Conservation (phyloP, 2,797 vertebrate genomes). For the Poecile montanus region DNA sequence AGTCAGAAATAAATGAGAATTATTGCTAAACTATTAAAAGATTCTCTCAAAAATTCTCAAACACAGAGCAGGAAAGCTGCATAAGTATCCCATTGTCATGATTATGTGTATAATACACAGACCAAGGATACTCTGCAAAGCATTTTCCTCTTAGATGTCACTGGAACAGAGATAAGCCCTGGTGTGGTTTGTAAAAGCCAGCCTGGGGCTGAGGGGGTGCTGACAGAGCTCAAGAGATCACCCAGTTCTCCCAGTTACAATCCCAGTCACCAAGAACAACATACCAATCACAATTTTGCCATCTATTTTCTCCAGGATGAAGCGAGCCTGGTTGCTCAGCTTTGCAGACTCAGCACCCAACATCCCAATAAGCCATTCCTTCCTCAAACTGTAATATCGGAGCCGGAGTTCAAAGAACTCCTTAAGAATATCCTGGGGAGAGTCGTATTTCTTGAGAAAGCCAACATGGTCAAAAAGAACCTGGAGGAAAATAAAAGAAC, state of each 20-base stretch:
- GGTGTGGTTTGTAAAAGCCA: constrained; percentile 37
- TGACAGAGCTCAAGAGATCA: constrained; percentile 12
- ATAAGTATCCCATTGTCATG: background rate
- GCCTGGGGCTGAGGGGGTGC: background rate
- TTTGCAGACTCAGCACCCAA: constrained; percentile 88
- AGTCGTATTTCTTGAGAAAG: constrained; percentile 93
- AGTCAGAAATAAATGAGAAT: background rate
- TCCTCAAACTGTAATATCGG: constrained; percentile 92
- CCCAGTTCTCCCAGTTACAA: background rate
- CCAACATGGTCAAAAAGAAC: constrained; percentile 96
- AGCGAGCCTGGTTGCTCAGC: constrained; percentile 95
- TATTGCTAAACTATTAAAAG: background rate
- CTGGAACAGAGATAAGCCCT: constrained; percentile 16
- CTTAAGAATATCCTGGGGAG: constrained; percentile 86
- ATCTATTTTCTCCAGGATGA: constrained; percentile 97
- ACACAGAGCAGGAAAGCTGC: background rate
- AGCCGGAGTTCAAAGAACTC: constrained; percentile 93
- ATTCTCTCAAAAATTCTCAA: background rate
- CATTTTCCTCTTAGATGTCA: background rate
- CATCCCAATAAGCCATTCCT: constrained; percentile 95
- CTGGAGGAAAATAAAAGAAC: constrained; percentile 71
- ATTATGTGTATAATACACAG: background rate
- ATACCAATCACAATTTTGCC: constrained; percentile 94
- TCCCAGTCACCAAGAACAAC: background rate
- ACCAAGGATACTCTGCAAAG: background rate